Evolutionary conservation across 2,888 invertebrate species (phyloP).

Genomic region (Asteroscopus sphinx): DNA sequence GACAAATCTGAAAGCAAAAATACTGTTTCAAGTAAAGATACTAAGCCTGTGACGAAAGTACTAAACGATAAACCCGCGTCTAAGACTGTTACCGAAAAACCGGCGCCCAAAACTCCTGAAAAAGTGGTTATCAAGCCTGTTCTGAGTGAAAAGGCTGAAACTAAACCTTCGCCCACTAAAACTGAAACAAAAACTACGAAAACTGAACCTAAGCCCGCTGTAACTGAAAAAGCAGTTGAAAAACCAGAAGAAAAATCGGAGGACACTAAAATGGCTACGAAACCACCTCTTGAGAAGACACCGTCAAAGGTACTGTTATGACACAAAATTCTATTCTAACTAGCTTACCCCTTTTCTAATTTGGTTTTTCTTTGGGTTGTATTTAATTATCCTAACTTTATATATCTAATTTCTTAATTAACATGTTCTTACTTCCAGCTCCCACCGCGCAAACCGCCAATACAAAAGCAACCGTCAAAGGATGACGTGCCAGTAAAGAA

Average conservation of each 20-base stretch:
- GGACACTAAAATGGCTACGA: slow-evolving; percentile 84
- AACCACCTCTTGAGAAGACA: slow-evolving; percentile 82
- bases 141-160: slow-evolving; percentile 60
- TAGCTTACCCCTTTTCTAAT: slow-evolving; percentile 6
- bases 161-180: slow-evolving; percentile 42
- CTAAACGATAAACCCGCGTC: slow-evolving; percentile 59
- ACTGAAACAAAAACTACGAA: slow-evolving; percentile 55
- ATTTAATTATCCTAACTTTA: slow-evolving; percentile 27
- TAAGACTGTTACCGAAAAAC: slow-evolving; percentile 61
- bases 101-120: slow-evolving; percentile 47
- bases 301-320: slow-evolving; percentile 77
- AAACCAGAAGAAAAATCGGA: slow-evolving; percentile 71
- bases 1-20: slow-evolving; percentile 63
- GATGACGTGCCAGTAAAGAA: slow-evolving; percentile 85
- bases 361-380: slow-evolving; percentile 9
- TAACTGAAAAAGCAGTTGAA: slow-evolving; percentile 64
- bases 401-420: slow-evolving; percentile 19
- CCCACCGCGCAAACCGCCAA: slow-evolving; percentile 83
- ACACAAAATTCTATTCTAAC: not conserved
- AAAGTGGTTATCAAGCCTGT: slow-evolving; percentile 60
- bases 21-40: slow-evolving; percentile 57
- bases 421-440: slow-evolving; percentile 68
- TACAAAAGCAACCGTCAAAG: slow-evolving; percentile 85
- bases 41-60: slow-evolving; percentile 59
- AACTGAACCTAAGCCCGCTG: slow-evolving; percentile 58